Evolutionary conservation across 2,113 vertebrate genomes (phyloP).

Genomic region (Cottus gobio): DNA sequence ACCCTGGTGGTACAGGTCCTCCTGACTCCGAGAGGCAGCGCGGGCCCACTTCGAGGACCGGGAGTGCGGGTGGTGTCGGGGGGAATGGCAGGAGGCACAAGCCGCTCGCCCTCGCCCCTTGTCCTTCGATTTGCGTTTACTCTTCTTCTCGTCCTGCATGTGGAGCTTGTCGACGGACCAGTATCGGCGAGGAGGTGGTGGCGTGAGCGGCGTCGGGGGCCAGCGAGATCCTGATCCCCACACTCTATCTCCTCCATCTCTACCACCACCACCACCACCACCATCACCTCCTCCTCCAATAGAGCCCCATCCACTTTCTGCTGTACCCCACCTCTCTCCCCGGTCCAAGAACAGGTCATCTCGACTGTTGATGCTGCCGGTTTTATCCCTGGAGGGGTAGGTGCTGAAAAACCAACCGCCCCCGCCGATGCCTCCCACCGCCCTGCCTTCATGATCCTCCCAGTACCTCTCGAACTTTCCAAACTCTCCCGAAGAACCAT

Average conservation of each 20-base stretch:
- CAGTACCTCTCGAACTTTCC: constrained; percentile 90
- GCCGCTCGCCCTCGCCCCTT: constrained; percentile 78
- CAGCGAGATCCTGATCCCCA: constrained; percentile 78
- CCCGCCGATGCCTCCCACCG: constrained; percentile 81
- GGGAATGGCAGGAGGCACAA: constrained; percentile 81
- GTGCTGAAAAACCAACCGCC: constrained; percentile 90
- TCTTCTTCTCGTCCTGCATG: constrained; percentile 88
- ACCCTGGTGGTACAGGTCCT: constrained; percentile 86
- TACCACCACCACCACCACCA: constrained; percentile 14
- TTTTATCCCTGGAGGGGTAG: constrained; percentile 88
- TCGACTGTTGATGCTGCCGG: constrained; percentile 82
- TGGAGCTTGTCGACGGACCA: constrained; percentile 94
- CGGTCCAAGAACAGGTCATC: constrained; percentile 80
- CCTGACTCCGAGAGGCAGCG: constrained; percentile 83
- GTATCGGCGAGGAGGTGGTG: constrained; percentile 88
- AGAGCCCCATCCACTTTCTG: constrained; percentile 75
- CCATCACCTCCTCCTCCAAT: constrained; percentile 68
- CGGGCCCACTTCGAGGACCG: constrained; percentile 76
- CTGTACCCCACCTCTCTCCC: constrained; percentile 78
- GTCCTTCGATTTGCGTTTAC: constrained; percentile 78
- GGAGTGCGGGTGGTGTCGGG: constrained; percentile 63
- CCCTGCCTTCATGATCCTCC: constrained; percentile 86
- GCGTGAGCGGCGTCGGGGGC: constrained; percentile 80
- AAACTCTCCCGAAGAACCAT: constrained; percentile 85
- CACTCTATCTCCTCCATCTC: constrained; percentile 43